phyloP scores from a whole-genome alignment of 2,113 vertebrate genomes.

The Embiotoca jacksoni region DNA sequence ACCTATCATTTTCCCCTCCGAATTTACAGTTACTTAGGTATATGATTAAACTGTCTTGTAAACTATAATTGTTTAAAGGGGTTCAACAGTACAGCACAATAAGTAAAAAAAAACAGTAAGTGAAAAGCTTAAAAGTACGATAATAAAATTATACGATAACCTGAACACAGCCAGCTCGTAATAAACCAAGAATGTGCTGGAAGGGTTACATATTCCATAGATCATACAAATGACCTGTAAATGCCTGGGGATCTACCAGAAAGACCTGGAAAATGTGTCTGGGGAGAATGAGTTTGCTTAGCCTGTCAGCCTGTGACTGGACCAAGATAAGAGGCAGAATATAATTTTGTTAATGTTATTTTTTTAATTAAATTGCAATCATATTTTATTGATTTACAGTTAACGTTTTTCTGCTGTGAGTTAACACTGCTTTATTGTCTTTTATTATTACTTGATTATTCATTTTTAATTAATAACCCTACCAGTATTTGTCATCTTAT shows the following conservation, averaged over 20 bases:
- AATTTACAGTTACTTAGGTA: background rate
- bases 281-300: background rate
- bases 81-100: background rate
- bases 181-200: background rate
- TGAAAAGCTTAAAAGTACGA: background rate
- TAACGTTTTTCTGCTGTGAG: background rate
- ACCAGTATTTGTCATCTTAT: background rate
- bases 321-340: background rate
- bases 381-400: background rate
- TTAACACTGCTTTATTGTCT: background rate
- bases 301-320: background rate
- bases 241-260: background rate
- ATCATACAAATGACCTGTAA: background rate
- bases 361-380: too few relatives aligned
- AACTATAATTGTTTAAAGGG: too few relatives aligned
- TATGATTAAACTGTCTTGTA: background rate
- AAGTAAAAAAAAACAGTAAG: background rate
- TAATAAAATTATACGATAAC: background rate
- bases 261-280: slow-evolving; percentile 16
- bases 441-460: background rate
- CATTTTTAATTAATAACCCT: background rate
- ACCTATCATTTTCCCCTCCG: background rate
- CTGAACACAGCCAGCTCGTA: background rate
- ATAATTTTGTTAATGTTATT: background rate
- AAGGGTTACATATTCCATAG: slow-evolving; percentile 6